A percentile compares a stretch with the other conserved stretches of the same genome.
Conservation (phyloP, 1,140 invertebrate genomes). For the Bombus sibiricus region DNA sequence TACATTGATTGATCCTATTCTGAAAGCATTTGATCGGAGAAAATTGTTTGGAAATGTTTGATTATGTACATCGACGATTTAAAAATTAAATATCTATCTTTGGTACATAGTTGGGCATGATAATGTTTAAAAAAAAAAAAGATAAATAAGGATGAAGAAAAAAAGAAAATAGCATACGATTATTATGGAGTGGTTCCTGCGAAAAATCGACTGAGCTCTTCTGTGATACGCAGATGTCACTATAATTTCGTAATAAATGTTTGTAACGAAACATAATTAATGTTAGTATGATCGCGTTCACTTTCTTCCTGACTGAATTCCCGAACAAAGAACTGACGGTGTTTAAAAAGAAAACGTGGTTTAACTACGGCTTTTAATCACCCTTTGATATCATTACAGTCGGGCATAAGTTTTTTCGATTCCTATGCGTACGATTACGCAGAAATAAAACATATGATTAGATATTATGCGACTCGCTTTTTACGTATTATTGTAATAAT, state of each 20-base stretch:
- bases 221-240: constrained; percentile 72
- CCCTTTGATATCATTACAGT: not conserved
- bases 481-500: constrained; percentile 29
- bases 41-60: not conserved
- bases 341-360: constrained; percentile 1
- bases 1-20: not conserved
- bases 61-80: not conserved
- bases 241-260: constrained; percentile 70
- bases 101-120: not conserved
- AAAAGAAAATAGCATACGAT: not conserved
- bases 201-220: constrained; percentile 69
- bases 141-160: not conserved
- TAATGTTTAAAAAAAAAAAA: not conserved
- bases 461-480: constrained; percentile 43
- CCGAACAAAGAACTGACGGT: constrained; percentile 9
- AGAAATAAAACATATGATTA: constrained; percentile 1
- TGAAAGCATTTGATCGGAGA: not conserved
- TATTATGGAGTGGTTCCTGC: constrained; percentile 61
- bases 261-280: constrained; percentile 61
- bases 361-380: constrained; percentile 4
- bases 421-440: constrained; percentile 17
- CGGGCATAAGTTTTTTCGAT: constrained; percentile 27
- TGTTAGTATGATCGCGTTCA: constrained; percentile 51
- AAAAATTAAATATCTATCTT: not conserved
- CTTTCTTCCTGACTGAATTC: constrained; percentile 59